Conservation (phyloP, 2,113 vertebrate species). For the Hippopotamus amphibius region DNA sequence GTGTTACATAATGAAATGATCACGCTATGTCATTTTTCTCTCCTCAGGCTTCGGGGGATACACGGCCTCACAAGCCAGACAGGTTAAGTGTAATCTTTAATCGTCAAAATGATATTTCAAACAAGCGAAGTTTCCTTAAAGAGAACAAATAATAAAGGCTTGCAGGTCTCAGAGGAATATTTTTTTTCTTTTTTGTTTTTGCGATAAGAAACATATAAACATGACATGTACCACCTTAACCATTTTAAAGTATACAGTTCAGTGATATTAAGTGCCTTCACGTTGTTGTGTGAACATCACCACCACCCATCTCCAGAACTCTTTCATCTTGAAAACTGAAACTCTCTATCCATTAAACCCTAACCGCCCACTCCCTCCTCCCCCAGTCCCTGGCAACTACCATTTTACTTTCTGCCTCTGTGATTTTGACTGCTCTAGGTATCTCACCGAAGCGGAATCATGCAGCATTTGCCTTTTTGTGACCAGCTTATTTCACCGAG, state of each 20-base stretch:
- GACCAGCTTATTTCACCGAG: not conserved
- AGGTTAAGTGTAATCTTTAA: not conserved
- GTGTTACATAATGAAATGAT: slow-evolving; percentile 38
- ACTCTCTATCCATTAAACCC: not conserved
- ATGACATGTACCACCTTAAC: no score
- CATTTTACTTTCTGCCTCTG: not conserved
- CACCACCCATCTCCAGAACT: no score
- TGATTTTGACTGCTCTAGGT: not conserved
- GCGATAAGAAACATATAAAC: not conserved
- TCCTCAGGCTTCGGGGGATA: not conserved
- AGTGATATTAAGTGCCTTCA: rapidly evolving
- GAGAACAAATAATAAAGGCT: not conserved
- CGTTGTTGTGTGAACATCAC: rapidly evolving
- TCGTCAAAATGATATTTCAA: not conserved
- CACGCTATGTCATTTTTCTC: not conserved
- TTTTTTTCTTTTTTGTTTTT: no score
- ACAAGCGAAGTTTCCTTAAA: not conserved
- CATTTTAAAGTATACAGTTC: rapidly evolving
- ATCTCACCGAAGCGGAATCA: not conserved
- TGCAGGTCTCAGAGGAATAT: not conserved
- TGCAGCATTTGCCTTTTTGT: not conserved
- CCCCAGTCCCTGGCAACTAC: not conserved
- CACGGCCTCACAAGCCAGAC: not conserved
- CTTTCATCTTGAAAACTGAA: not conserved
- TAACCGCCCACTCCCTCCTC: no score